A percentile compares a stretch with the other conserved stretches of the same genome.
Evolutionary conservation across 2,888 invertebrate genomes (phyloP).

Genomic region (Antitype chi): DNA sequence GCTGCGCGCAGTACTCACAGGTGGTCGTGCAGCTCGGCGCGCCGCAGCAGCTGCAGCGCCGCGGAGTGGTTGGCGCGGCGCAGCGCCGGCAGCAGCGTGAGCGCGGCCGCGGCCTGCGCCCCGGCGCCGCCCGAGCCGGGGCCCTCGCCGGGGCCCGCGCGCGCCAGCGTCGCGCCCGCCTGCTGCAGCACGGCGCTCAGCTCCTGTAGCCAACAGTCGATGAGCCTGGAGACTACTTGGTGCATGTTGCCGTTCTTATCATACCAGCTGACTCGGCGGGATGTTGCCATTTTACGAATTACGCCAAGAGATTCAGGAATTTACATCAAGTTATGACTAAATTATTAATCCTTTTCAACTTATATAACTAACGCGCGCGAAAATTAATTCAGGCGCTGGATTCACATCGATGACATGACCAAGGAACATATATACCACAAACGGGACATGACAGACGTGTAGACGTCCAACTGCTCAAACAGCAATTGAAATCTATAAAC

Average conservation of each 20-base stretch:
- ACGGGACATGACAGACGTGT: too few species aligned
- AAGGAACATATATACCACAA: too few species aligned
- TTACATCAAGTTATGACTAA: too few species aligned
- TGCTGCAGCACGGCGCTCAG: slow-evolving; percentile 27
- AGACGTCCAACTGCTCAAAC: too few species aligned
- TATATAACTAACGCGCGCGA: too few species aligned
- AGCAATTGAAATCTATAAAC: too few species aligned
- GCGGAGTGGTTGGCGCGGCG: slow-evolving; percentile 43
- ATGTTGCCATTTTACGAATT: too few species aligned
- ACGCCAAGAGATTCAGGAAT: too few species aligned
- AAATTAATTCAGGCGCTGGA: too few species aligned
- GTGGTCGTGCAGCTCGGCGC: slow-evolving; percentile 29
- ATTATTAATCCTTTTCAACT: too few species aligned
- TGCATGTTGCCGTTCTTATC: background rate
- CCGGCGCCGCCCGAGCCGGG: slow-evolving; percentile 57
- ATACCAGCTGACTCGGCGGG: too few species aligned
- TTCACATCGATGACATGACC: too few species aligned
- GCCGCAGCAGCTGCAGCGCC: slow-evolving; percentile 47
- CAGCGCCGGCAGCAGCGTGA: slow-evolving; percentile 68
- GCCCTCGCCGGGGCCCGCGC: slow-evolving; percentile 59
- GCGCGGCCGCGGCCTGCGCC: slow-evolving; percentile 50
- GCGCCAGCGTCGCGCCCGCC: slow-evolving; percentile 55
- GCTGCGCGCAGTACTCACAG: slow-evolving; percentile 25
- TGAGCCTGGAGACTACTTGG: background rate
- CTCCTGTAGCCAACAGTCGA: background rate